Conservation (phyloP, 1,140 invertebrate genomes). For the Piezodorus guildinii region DNA sequence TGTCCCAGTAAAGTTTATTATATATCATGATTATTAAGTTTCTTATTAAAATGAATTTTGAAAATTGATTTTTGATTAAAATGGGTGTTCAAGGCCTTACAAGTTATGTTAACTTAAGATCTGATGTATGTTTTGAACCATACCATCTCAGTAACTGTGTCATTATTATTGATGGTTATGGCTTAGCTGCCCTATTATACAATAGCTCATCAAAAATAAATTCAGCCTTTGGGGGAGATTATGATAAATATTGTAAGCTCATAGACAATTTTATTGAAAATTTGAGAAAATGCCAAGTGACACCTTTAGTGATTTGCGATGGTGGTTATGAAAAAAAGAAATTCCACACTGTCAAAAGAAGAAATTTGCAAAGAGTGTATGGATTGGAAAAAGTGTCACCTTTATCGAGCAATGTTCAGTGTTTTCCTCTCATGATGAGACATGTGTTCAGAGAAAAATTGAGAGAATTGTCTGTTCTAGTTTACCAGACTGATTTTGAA, state of each 20-base stretch:
- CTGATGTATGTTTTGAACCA: constrained; percentile 48
- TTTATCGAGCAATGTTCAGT: constrained; percentile 18
- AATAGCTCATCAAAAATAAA: constrained; percentile 45
- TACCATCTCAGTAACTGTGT: constrained; percentile 53
- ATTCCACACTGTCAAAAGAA: constrained; percentile 49
- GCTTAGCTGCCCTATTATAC: constrained; percentile 62
- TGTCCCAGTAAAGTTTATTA: too few relatives aligned
- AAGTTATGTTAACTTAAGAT: constrained; percentile 58
- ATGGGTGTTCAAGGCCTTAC: constrained; percentile 78
- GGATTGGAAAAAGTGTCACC: constrained; percentile 17
- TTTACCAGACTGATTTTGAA: constrained; percentile 66
- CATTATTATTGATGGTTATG: constrained; percentile 74
- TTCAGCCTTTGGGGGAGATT: constrained; percentile 74
- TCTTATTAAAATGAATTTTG: too few relatives aligned
- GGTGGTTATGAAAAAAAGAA: constrained; percentile 68
- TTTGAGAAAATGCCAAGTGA: constrained; percentile 58
- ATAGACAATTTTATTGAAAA: constrained; percentile 58
- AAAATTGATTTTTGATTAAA: neutral
- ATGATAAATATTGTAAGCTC: constrained; percentile 55
- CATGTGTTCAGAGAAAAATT: constrained; percentile 60
- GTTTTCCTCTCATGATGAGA: constrained; percentile 56
- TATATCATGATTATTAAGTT: too few relatives aligned
- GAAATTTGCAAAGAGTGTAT: constrained; percentile 49
- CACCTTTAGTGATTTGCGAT: constrained; percentile 69
- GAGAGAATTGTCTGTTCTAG: constrained; percentile 46